A percentile compares a stretch with the other conserved stretches of the same genome.
These are phyloP conservation scores for Anthophora plumipes DNA, from an alignment of 2,888 invertebrate species.

Conservation along the genomic window DNA sequence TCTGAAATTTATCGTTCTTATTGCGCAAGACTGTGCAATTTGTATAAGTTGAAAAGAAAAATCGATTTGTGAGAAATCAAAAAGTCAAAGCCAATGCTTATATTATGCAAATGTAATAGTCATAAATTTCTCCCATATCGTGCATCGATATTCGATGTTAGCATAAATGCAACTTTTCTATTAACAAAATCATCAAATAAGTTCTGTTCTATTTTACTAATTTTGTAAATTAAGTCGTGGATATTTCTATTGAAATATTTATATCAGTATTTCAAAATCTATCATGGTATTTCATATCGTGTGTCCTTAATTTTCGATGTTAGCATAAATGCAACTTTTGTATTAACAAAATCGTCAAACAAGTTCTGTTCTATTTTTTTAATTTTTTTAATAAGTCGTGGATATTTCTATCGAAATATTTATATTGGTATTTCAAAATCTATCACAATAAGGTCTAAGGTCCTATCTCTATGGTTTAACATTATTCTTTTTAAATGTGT, in stretches of 20 bases:
- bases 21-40: not conserved
- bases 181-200: slow-evolving; percentile 4
- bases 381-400: too few relatives aligned
- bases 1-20: not conserved
- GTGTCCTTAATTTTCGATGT: not conserved
- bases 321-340: not conserved
- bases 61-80: not conserved
- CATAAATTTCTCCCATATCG: not conserved
- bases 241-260: too few relatives aligned
- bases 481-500: not conserved
- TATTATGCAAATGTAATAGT: not conserved
- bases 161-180: not conserved
- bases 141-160: not conserved
- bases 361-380: not conserved
- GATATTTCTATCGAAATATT: too few relatives aligned
- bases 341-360: not conserved
- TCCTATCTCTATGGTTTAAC: not conserved
- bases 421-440: slow-evolving; percentile 7
- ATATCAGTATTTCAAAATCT: too few relatives aligned
- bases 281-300: too few relatives aligned
- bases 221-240: too few relatives aligned
- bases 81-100: not conserved
- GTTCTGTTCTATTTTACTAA: too few relatives aligned
- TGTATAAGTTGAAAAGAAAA: not conserved
- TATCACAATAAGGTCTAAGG: not conserved